Percentiles rank a stretch among this genome's conserved stretches.
Conservation (phyloP, 2,888 invertebrate species). For the Euplagia quadripunctaria region DNA sequence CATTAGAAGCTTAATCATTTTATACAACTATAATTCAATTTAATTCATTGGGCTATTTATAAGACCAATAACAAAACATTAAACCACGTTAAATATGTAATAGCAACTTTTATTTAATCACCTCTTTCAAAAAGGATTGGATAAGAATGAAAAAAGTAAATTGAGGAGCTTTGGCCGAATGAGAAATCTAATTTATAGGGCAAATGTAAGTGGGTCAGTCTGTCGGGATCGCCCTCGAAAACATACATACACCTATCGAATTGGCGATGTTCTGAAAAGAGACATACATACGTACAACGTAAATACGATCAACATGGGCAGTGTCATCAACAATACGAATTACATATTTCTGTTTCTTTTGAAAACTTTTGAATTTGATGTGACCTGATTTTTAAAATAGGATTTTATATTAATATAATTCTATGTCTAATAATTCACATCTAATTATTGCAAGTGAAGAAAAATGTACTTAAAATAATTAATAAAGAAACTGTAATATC, state of each 20-base stretch:
- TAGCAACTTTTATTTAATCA: neutral
- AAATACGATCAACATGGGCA: neutral
- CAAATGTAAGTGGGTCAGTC: neutral
- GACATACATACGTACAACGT: neutral
- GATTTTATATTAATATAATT: no score
- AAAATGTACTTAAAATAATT: no score
- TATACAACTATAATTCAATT: neutral
- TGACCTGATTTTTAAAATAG: no score
- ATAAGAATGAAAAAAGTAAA: neutral
- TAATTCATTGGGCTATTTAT: neutral
- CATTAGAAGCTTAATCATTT: neutral
- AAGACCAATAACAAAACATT: neutral
- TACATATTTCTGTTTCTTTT: neutral
- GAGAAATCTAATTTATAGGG: constrained; percentile 3
- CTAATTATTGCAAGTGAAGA: no score
- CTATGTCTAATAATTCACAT: no score
- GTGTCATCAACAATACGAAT: neutral
- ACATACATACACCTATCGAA: neutral
- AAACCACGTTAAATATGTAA: neutral
- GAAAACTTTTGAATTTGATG: no score
- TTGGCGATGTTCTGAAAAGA: neutral
- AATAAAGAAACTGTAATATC: no score
- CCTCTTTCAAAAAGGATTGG: neutral
- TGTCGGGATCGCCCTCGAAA: neutral
- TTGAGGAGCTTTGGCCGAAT: neutral